These are phyloP conservation scores for Calosoma granatense DNA, from an alignment of 1,140 invertebrate species.

Conservation along the genomic window DNA sequence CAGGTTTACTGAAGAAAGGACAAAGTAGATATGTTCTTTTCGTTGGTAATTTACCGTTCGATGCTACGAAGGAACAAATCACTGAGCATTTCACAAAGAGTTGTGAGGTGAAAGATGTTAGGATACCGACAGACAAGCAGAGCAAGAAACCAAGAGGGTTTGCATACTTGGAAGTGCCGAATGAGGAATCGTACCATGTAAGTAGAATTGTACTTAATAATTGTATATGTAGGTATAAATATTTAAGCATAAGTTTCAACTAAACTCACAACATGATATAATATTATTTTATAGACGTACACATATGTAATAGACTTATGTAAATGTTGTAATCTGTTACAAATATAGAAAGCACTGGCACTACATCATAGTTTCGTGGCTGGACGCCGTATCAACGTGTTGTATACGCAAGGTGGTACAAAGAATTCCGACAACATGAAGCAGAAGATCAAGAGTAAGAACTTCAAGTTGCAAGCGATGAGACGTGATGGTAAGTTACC, in stretches of 20 bases:
- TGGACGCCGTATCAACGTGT: conserved; percentile 36
- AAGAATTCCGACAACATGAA: conserved; percentile 29
- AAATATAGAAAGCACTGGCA: conserved; percentile 36
- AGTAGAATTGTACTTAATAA: no score
- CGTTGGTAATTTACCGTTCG: conserved; percentile 38
- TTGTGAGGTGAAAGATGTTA: conserved; percentile 31
- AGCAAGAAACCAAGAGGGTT: conserved; percentile 34
- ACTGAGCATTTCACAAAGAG: conserved; percentile 39
- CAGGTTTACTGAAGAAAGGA: background rate
- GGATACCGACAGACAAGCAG: conserved; percentile 32
- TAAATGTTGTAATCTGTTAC: conserved; percentile 23
- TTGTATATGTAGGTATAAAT: conserved; percentile 4
- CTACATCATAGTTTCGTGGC: conserved; percentile 36
- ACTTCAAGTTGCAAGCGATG: conserved; percentile 37
- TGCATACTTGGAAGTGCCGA: conserved; percentile 36
- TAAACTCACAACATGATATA: background rate
- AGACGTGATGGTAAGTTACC: conserved; percentile 34
- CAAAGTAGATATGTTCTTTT: conserved; percentile 36
- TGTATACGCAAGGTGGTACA: conserved; percentile 33
- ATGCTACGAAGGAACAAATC: conserved; percentile 32
- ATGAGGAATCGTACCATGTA: conserved; percentile 38
- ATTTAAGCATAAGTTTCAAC: conserved; percentile 12
- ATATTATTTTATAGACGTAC: conserved; percentile 7
- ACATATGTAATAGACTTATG: conserved; percentile 5
- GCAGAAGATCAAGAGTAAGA: conserved; percentile 35